Conservation (phyloP, 2,797 vertebrate genomes). For the Cyprinella venusta region DNA sequence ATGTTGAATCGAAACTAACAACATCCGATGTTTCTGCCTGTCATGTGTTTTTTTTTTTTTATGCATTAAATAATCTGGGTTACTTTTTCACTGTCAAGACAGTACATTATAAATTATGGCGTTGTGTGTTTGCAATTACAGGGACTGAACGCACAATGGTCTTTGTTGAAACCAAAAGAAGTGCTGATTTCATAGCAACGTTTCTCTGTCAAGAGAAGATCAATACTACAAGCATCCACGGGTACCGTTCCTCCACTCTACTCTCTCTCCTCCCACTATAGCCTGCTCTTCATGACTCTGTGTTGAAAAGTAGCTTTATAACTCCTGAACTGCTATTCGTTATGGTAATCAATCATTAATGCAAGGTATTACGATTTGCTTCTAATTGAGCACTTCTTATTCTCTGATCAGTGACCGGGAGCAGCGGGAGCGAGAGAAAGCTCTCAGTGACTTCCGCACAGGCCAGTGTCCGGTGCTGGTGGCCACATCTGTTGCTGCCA, state of each 20-base stretch:
- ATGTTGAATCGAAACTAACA: too few species aligned
- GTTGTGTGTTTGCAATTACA: slow-evolving; percentile 58
- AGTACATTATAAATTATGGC: background rate
- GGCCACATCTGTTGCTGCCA: slow-evolving; percentile 92
- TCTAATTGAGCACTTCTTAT: background rate
- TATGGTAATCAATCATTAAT: background rate
- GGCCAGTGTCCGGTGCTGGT: slow-evolving; percentile 89
- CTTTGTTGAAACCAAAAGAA: slow-evolving; percentile 94
- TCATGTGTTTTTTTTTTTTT: background rate
- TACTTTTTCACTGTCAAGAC: background rate
- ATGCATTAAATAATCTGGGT: background rate
- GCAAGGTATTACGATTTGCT: background rate
- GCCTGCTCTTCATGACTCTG: background rate
- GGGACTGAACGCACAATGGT: slow-evolving; percentile 89
- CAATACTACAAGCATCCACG: slow-evolving; percentile 92
- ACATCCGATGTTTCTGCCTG: background rate
- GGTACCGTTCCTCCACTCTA: slow-evolving; percentile 69
- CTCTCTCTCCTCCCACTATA: background rate
- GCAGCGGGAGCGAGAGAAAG: slow-evolving; percentile 88
- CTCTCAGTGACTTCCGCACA: slow-evolving; percentile 86
- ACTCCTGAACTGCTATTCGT: background rate
- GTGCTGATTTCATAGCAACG: slow-evolving; percentile 90
- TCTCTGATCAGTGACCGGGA: slow-evolving; percentile 82
- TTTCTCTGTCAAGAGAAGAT: slow-evolving; percentile 92
- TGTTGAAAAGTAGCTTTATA: background rate